These are phyloP conservation scores for Diarsia mendica DNA, from an alignment of 2,888 invertebrate genomes.

Conservation along the genomic window DNA sequence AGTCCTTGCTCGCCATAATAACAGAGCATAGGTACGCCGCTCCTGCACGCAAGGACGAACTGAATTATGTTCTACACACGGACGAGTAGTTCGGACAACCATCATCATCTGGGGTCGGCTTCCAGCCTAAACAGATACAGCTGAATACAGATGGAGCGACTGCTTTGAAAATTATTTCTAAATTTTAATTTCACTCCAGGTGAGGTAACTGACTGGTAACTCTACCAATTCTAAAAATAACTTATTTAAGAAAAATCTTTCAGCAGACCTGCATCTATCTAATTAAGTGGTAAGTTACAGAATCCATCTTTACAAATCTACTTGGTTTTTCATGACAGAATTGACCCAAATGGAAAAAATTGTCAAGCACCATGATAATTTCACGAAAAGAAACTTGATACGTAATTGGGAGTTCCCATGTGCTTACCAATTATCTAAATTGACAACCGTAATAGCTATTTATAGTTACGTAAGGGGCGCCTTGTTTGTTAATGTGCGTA, in stretches of 20 bases:
- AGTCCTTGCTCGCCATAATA: conserved; percentile 82
- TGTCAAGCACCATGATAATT: conserved; percentile 10
- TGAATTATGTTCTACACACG: conserved; percentile 78
- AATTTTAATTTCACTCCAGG: too few relatives aligned
- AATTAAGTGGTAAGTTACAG: background rate
- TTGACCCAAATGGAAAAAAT: background rate
- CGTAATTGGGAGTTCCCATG: conserved; percentile 22
- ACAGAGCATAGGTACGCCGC: conserved; percentile 81
- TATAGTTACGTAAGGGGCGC: conserved; percentile 27
- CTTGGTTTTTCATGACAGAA: background rate
- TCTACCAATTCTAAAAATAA: background rate
- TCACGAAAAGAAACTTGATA: conserved; percentile 28
- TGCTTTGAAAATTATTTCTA: background rate
- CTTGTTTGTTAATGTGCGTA: conserved; percentile 19
- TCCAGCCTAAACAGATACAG: background rate
- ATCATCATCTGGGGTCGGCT: conserved; percentile 5
- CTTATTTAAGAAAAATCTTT: background rate
- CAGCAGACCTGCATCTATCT: too few relatives aligned
- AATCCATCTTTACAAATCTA: background rate
- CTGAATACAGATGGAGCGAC: background rate
- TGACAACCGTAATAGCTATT: conserved; percentile 38
- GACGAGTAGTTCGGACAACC: conserved; percentile 46
- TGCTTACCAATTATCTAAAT: conserved; percentile 46
- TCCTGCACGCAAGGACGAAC: conserved; percentile 85
- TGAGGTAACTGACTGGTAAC: background rate